Conservation (phyloP, 2,113 vertebrate genomes). For the Oncorhynchus mykiss region DNA sequence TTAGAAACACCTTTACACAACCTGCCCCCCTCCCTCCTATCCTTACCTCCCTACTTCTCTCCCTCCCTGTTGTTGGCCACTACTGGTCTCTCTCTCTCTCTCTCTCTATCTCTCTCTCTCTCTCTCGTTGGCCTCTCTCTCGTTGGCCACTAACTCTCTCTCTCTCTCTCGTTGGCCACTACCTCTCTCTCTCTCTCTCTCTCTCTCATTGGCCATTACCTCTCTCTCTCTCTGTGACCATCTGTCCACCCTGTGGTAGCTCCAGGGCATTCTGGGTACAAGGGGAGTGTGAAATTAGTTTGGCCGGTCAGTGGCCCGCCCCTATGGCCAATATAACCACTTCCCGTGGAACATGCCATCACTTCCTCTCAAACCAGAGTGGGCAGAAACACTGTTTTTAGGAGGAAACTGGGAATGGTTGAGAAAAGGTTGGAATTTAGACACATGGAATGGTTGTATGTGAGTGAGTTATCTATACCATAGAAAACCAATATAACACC, state of each 20-base stretch:
- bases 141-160: neutral
- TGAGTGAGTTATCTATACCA: no score
- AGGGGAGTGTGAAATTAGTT: slow-evolving; percentile 73
- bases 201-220: neutral
- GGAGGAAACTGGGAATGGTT: neutral
- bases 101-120: slow-evolving; percentile 17
- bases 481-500: no score
- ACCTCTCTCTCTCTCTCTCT: slow-evolving; percentile 30
- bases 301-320: slow-evolving; percentile 47
- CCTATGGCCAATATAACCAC: slow-evolving; percentile 43
- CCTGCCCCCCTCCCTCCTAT: neutral
- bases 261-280: slow-evolving; percentile 60
- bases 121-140: slow-evolving; percentile 31
- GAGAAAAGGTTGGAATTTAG: neutral
- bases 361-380: slow-evolving; percentile 23
- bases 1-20: neutral
- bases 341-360: slow-evolving; percentile 54
- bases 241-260: slow-evolving; percentile 60
- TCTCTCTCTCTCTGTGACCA: slow-evolving; percentile 55
- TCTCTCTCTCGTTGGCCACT: neutral
- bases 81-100: slow-evolving; percentile 1
- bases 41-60: neutral
- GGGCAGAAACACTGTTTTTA: slow-evolving; percentile 18
- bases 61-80: neutral
- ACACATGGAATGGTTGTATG: neutral